A percentile compares a stretch with the other conserved stretches of the same genome.
These are phyloP conservation scores for Neelides sp. DNA, from an alignment of 1,140 invertebrate genomes.

Conservation along the genomic window DNA sequence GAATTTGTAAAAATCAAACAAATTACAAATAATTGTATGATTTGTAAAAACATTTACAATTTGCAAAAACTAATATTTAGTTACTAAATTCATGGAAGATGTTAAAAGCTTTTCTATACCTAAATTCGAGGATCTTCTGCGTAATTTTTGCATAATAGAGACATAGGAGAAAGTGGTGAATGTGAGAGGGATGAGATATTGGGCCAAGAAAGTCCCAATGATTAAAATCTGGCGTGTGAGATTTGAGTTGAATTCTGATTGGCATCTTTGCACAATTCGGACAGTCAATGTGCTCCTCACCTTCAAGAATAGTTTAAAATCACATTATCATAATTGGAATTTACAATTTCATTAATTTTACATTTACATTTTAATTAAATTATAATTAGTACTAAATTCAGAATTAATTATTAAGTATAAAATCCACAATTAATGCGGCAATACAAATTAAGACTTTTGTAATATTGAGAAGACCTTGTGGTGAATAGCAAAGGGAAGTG, in stretches of 20 bases:
- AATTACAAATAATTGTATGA: background rate
- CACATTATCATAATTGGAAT: too few relatives aligned
- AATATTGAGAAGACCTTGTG: conserved; percentile 29
- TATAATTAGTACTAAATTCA: background rate
- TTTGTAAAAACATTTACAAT: background rate
- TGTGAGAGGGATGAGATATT: conserved; percentile 42
- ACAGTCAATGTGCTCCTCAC: conserved; percentile 31
- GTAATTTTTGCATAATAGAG: conserved; percentile 34
- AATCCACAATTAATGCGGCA: conserved; percentile 12
- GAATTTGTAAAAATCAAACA: background rate
- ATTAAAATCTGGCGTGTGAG: conserved; percentile 37
- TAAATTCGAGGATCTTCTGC: conserved; percentile 21
- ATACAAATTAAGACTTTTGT: conserved; percentile 12
- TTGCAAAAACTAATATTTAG: too few relatives aligned
- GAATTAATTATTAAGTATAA: conserved; percentile 27
- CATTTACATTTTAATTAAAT: conserved; percentile 10
- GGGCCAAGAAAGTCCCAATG: conserved; percentile 38
- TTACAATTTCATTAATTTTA: too few relatives aligned
- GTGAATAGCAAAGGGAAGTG: conserved; percentile 42
- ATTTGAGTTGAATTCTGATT: conserved; percentile 35
- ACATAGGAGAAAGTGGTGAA: conserved; percentile 39
- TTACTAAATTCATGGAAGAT: too few relatives aligned
- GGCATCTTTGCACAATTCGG: conserved; percentile 35
- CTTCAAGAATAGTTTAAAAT: too few relatives aligned
- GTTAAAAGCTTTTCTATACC: conserved; percentile 13